Evolutionary conservation across 92 coral and sea anemone genomes (phyloP), one percentile per base, ranked within the genome.

Genomic region (Montipora capitata): DNA sequence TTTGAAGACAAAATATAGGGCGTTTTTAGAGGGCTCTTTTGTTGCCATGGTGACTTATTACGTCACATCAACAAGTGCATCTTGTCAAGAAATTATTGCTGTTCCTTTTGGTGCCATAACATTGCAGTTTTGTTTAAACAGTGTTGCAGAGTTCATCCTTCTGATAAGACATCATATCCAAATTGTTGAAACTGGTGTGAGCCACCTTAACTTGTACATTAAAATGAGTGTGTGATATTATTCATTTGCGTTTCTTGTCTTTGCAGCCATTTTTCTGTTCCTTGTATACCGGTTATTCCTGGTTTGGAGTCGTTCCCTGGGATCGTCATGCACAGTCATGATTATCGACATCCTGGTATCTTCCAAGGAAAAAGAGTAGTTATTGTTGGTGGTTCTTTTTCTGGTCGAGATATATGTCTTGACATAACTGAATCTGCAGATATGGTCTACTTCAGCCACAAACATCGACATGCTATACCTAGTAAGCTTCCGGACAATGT

Each of bases 261-360:
- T 4, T 12, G 18, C 90, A 96, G 99, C 27, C 98, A 95, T 88
- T 96, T 83, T 67, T 89, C 93, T 66, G 94, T 83, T 12, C 95
- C 94, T 8, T 73, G 68, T n/a, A 51, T 73, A 38, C 99, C 99
- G 40, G 76, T 80, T 18, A 87, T 96, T 62, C 93, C 89, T 42
- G 98, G 99, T 40, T 54, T 96, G 17, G 84, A 91, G 38, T 69
- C 75, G 57, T 96, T 96, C 82, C 94, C 93, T 79, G 99, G 99
- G 10, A 84, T 51, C 7, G 89, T 95, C 11, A 87, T 92, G 81
- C 99, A 96, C 92, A 96, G 99, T 84, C 93, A 95, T 78, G 70
- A 76, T 52, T 96, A 96, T 84, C 81, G 98, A 4, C 83, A 59
- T 69, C 98, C 98, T 44, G 94, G 87, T 11, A 69, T 42, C 35